Conservation (phyloP, 2,797 vertebrate genomes). For the Chromobotia macracanthus region DNA sequence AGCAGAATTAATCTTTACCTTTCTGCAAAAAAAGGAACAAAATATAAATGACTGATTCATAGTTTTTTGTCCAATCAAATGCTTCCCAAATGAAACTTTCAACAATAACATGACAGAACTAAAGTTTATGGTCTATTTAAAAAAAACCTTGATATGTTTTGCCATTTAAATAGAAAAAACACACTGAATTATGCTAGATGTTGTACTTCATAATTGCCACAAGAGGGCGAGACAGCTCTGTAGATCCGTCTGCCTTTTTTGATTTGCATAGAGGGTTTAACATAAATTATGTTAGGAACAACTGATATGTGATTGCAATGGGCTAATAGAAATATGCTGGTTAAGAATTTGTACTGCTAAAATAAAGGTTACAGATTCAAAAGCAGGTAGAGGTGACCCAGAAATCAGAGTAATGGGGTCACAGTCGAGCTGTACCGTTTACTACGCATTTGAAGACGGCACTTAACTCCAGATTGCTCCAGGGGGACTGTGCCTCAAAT, state of each 20-base stretch:
- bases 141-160: too few relatives aligned
- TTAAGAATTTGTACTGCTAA: conserved; percentile 11
- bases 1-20: too few relatives aligned
- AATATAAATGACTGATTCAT: too few relatives aligned
- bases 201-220: conserved; percentile 17
- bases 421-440: not conserved
- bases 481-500: not conserved
- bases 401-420: conserved; percentile 27
- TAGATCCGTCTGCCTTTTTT: not conserved
- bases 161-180: too few relatives aligned
- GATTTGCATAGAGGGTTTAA: conserved; percentile 17
- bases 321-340: not conserved
- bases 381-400: conserved; percentile 15
- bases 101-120: too few relatives aligned
- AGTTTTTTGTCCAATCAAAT: too few relatives aligned
- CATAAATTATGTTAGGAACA: conserved; percentile 1
- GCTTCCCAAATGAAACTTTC: too few relatives aligned
- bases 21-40: too few relatives aligned
- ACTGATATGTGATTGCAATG: conserved; percentile 13
- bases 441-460: not conserved
- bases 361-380: not conserved
- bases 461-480: conserved; percentile 4
- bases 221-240: conserved; percentile 28
- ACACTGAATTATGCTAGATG: not conserved
- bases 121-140: too few relatives aligned